These are phyloP conservation scores for Diadegma fenestrale DNA, from an alignment of 2,888 invertebrate genomes.

Conservation along the genomic window DNA sequence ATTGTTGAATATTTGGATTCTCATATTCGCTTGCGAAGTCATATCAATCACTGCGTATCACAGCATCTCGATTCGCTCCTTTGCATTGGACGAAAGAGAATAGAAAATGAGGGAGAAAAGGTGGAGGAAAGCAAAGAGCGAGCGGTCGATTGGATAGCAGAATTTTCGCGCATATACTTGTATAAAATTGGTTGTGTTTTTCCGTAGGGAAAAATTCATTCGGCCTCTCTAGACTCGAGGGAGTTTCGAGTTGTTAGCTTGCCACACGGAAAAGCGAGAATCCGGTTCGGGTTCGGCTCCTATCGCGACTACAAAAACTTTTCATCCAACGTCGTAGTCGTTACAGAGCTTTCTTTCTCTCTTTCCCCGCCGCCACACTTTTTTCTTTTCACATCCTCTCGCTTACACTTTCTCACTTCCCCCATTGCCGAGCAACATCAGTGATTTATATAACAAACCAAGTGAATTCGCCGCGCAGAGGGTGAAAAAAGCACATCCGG, in stretches of 20 bases:
- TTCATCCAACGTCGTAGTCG: constrained; percentile 55
- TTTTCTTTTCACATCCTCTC: constrained; percentile 24
- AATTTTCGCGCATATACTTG: constrained; percentile 21
- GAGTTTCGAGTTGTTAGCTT: constrained; percentile 26
- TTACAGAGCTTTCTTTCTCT: constrained; percentile 39
- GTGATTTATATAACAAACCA: constrained; percentile 60
- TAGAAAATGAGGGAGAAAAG: not conserved
- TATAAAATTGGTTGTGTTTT: constrained; percentile 25
- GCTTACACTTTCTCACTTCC: constrained; percentile 25
- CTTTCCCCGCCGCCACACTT: constrained; percentile 17
- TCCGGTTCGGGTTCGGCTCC: constrained; percentile 28
- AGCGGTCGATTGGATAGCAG: not conserved
- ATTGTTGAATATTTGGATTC: not conserved
- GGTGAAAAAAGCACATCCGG: constrained; percentile 18
- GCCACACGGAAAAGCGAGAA: constrained; percentile 18
- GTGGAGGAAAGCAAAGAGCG: not conserved
- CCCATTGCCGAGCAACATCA: constrained; percentile 48
- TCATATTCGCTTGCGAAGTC: not conserved
- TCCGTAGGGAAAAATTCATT: constrained; percentile 23
- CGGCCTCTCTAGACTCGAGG: constrained; percentile 24
- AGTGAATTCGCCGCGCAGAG: constrained; percentile 43
- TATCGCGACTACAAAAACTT: constrained; percentile 63
- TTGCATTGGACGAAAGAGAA: not conserved
- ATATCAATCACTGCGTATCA: not conserved
- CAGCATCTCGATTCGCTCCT: not conserved